phyloP scores from a whole-genome alignment of 2,888 invertebrate species.

The Adelognathus sp. region DNA sequence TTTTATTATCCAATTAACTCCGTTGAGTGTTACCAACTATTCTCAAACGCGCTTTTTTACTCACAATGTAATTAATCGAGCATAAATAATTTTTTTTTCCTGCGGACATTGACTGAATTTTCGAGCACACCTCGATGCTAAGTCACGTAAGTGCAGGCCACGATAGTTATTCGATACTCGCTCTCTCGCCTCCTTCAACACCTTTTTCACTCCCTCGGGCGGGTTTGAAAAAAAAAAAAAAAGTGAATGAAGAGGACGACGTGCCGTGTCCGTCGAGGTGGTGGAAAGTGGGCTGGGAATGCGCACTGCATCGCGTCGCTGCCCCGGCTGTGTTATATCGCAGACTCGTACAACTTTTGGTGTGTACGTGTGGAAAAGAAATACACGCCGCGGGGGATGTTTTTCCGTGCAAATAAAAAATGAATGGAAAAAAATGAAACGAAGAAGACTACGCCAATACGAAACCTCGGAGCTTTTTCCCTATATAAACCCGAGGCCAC shows the following conservation, averaged over 20 bases:
- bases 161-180: slow-evolving; percentile 57
- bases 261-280: not conserved
- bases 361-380: not conserved
- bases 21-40: no score
- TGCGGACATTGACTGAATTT: no score
- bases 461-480: not conserved
- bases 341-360: not conserved
- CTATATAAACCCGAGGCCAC: slow-evolving; percentile 15
- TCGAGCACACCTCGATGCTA: no score
- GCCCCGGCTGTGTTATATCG: not conserved
- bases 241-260: slow-evolving; percentile 16
- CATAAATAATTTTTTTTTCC: no score
- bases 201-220: not conserved
- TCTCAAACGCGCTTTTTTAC: no score
- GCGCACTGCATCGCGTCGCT: not conserved
- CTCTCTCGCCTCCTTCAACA: not conserved
- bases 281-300: slow-evolving; percentile 29
- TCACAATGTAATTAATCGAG: no score
- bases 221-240: not conserved
- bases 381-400: not conserved
- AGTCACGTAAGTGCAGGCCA: slow-evolving; percentile 56
- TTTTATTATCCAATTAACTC: no score
- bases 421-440: no score
- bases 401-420: not conserved
- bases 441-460: not conserved